Evolutionary conservation across 2,797 vertebrate species (phyloP).

Genomic region (Botia kubotai): DNA sequence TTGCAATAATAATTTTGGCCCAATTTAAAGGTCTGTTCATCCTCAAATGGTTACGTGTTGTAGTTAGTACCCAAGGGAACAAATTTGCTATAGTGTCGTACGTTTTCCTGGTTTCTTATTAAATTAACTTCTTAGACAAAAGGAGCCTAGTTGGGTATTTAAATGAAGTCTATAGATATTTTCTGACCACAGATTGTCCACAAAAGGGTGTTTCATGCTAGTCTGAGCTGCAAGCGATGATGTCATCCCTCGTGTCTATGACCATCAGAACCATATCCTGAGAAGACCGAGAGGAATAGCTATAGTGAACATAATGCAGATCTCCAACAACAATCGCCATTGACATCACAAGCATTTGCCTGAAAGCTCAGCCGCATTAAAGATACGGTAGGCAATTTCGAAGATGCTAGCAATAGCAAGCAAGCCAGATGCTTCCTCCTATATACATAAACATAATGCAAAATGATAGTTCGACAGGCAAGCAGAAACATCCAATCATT

Average conservation of each 20-base stretch:
- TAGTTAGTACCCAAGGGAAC: constrained; percentile 58
- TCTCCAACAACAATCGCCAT: neutral
- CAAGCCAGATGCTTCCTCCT: too few species aligned
- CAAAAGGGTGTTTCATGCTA: neutral
- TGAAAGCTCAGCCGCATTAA: neutral
- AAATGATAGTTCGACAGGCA: too few species aligned
- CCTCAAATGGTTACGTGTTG: constrained; percentile 56
- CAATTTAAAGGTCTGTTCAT: constrained; percentile 47
- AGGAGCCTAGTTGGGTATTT: neutral
- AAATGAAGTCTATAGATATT: constrained; percentile 23
- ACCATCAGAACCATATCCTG: neutral
- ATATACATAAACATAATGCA: too few species aligned
- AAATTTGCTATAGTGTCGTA: constrained; percentile 51
- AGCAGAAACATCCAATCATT: too few species aligned
- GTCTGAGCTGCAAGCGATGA: neutral
- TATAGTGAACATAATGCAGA: constrained; percentile 2
- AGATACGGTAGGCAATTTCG: too few species aligned
- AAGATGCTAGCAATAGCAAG: too few species aligned
- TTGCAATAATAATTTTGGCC: constrained; percentile 30
- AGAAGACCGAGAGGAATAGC: neutral
- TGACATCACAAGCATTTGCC: neutral
- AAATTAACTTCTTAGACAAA: constrained; percentile 56
- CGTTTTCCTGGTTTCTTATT: constrained; percentile 50
- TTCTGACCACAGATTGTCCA: neutral
- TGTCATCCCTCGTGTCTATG: neutral